Evolutionary conservation across 2,888 invertebrate species (phyloP), one percentile per base, ranked within the genome.

Genomic region (Andrena trimmerana): DNA sequence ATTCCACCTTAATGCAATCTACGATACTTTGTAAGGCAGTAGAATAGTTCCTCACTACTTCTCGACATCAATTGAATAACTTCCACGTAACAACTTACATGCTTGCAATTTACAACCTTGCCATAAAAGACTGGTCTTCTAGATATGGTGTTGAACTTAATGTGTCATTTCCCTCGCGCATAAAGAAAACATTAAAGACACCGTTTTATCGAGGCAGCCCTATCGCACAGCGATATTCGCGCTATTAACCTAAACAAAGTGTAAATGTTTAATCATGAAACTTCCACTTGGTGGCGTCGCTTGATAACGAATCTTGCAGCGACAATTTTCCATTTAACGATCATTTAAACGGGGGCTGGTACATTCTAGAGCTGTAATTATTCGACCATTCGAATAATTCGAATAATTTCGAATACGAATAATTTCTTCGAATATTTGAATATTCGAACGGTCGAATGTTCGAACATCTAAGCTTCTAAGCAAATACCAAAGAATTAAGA

Each of bases 251-350:
- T 27, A 13, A 66, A 60, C 42, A 42, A 7, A n/a, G 13, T 8
- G 7, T 77, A 57, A 68, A 68, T 52, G 36, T 67, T 48, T 77
- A 72, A 77, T 33, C 63, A 29, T 13, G 33, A n/a, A 71, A 70
- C 66, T 66, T 31, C 50, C 31, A 2, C 5, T 31, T 13, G 36
- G 0, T 31, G 66, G 36, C 42, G 24, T 54, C 24, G 52, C 29
- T 50, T 60, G 54, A 52, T 67, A 54, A 54, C 29, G 27, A 71
- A 67, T 52, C 42, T 67, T 72, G 31, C n/a, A 13, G 31, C 31
- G 63, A 50, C 65, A 42, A 79, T 74, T 69, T 16, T 27, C 52
- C n/a, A 2, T 33, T 66, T 65, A 69, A 79, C 59, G 69, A 60
- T 33, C 68, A n/a, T 69, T 57, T 74, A 60, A 59, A 69, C 16